phyloP scores from a whole-genome alignment of 2,888 invertebrate species.

The Microplitis manilae region DNA sequence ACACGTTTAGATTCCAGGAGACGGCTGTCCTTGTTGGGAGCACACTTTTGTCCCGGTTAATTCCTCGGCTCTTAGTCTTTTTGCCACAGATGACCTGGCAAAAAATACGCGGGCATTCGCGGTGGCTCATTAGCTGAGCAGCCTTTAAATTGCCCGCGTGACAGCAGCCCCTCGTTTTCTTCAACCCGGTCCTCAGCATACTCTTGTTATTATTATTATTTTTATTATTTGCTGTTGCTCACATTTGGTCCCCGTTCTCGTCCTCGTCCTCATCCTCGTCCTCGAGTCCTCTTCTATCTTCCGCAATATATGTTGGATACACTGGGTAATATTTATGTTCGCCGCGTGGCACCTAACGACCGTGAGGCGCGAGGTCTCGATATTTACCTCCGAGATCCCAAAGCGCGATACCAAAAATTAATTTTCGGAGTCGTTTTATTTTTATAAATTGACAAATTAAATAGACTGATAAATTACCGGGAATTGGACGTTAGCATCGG shows the following conservation, averaged over 20 bases:
- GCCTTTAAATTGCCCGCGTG: constrained; percentile 69
- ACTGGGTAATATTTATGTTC: constrained; percentile 64
- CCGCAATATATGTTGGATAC: constrained; percentile 43
- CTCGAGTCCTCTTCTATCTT: constrained; percentile 30
- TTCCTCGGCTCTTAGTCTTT: background rate
- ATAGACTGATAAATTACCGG: constrained; percentile 4
- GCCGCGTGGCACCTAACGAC: constrained; percentile 61
- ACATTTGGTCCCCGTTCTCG: constrained; percentile 53
- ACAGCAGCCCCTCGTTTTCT: constrained; percentile 57
- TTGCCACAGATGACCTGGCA: constrained; percentile 58
- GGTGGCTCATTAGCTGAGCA: constrained; percentile 70
- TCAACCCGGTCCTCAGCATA: constrained; percentile 9
- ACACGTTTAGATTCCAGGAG: constrained; percentile 35
- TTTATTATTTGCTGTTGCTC: constrained; percentile 23
- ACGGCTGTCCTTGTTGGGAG: constrained; percentile 12
- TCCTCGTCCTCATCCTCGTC: constrained; percentile 53
- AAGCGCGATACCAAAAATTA: constrained; percentile 25
- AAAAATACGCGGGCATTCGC: constrained; percentile 70
- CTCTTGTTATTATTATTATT: constrained; percentile 5
- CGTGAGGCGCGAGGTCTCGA: constrained; percentile 39
- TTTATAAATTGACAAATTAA: constrained; percentile 3
- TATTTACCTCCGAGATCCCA: constrained; percentile 37
- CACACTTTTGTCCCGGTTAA: constrained; percentile 13
- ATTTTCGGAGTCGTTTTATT: constrained; percentile 32
- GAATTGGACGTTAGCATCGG: constrained; percentile 11